Evolutionary conservation across 1,140 invertebrate genomes (phyloP), one percentile per base, ranked within the genome.

Genomic region (Stegodyphus mimosarum): DNA sequence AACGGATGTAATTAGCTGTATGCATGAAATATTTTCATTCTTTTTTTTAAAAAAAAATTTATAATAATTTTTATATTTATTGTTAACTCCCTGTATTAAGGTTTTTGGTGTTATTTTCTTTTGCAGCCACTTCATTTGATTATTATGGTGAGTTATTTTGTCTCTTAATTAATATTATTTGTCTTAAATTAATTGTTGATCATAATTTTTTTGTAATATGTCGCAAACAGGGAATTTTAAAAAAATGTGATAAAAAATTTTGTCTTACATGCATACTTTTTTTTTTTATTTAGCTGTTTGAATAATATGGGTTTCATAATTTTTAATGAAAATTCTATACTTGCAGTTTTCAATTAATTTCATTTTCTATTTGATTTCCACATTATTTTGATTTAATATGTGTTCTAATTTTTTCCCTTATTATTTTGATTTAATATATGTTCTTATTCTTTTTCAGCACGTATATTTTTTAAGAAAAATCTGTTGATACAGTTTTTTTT

Each of bases 121-220:
- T 73, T 49, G 50, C 33, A 66, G 53, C 73, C 48, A 67, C 72
- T 53, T 64, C 74, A 17, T 7, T 83, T 52, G 81, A 83, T 69
- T 83, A 83, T 76, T 83, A 83, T 75, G 81, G 81, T 83, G 50
- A 83, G 81, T 74, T 60, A 53, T 53, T 55, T 67, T 83, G 15
- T 7, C 13, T 74, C 10, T 69, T 52, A 48, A 11, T 53, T 66
- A 53, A 52, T 70, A n/a, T 53, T 53, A 50, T 74, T 10, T 9
- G 51, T 52, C 5, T 15, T 51, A 9, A n/a, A 67, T 67, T 71
- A 33, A 60, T 10, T 17, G 49, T 63, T 18, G 1, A 6, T 75
- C 7, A 18, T 63, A 63, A 48, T 75, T 75, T 63, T 55, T 10
- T 63, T 33, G 33, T 33, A 33, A 33, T 33, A 33, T 33, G 33